Base-by-base conservation (phyloP, 2,888 invertebrate species). In the Calephelis perditalis region DNA sequence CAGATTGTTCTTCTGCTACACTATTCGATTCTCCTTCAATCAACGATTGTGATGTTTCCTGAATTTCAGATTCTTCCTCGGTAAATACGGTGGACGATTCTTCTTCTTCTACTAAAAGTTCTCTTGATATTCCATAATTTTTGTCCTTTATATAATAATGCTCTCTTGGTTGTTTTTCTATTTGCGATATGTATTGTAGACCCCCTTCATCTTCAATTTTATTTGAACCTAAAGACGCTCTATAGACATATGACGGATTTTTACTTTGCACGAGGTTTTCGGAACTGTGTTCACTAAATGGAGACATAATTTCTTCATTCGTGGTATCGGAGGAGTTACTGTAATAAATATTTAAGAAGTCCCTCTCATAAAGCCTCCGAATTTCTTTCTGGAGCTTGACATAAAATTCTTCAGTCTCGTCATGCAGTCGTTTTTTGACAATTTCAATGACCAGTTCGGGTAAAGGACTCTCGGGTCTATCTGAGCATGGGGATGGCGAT, bases 321-420 rank as follows among this genome's bases (percentile, higher is more conserved):
- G 7, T 40, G 8, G 6, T 40, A 7, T 40, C 40, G 6, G 8
- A 40, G 40, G 40, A 40, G 5, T 10, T 44, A 35, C 44, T 11
- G 6, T 15, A 43, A 6, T 45, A 26, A 9, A 47, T 47, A 12
- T 62, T 46, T 46, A 58, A 11, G n/a, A 45, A 58, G 26, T 64
- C 65, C 36, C 58, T 46, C 36, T 57, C 60, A 58, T 63, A 63
- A 3, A 63, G 58, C 9, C 12, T 46, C 45, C 58, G 62, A 56
- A 65, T 65, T 63, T 65, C 56, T 55, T 55, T 62, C 9, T 56
- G 58, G 58, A 63, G 57, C 12, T 46, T 35, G 10, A 47, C 26
- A 47, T 65, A 65, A 56, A 60, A 57, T 26, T 63, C 65, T 15
- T 63, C 62, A 35, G 60, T 11, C 54, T 65, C 65, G 40, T 63